Evolutionary conservation across 2,113 vertebrate genomes (phyloP).

Genomic region (Tyrannus savana): DNA sequence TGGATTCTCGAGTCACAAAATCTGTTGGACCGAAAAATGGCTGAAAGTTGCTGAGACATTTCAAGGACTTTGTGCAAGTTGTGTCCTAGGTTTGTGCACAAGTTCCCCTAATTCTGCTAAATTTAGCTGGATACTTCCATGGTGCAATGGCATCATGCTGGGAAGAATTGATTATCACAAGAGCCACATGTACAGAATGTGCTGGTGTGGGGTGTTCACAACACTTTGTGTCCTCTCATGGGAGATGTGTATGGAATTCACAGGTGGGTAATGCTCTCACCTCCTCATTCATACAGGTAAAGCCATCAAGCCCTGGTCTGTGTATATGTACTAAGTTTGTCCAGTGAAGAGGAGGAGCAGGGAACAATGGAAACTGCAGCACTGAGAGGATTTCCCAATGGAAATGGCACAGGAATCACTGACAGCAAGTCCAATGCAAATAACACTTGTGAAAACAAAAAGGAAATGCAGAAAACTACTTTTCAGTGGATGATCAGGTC

Average conservation of each 20-base stretch:
- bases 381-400: neutral
- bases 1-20: neutral
- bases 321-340: neutral
- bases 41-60: neutral
- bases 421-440: neutral
- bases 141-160: neutral
- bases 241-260: neutral
- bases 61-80: neutral
- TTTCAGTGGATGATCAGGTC: neutral
- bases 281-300: neutral
- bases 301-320: neutral
- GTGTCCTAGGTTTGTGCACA: neutral
- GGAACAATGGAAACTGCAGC: neutral
- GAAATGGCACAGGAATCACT: neutral
- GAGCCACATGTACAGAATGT: accelerated
- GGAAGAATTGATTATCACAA: neutral
- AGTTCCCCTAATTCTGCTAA: neutral
- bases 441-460: neutral
- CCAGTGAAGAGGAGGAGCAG: neutral
- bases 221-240: neutral
- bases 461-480: neutral
- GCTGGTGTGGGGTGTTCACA: neutral
- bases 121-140: neutral
- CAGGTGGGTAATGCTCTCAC: accelerated
- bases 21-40: neutral